phyloP scores from a whole-genome alignment of 2,113 vertebrate species.

The Sigmodon hispidus region DNA sequence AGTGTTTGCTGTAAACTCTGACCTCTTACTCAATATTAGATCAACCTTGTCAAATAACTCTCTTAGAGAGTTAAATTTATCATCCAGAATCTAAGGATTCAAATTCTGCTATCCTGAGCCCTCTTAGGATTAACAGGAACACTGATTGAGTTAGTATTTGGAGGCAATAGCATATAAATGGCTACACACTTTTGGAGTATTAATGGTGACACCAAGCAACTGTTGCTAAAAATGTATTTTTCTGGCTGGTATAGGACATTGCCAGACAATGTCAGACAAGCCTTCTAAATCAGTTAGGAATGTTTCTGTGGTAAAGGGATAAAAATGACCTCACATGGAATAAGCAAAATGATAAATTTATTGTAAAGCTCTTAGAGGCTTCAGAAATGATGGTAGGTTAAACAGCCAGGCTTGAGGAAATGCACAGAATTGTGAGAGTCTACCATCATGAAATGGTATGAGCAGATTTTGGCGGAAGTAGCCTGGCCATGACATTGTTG shows the following conservation, averaged over 20 bases:
- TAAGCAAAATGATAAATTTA: background rate
- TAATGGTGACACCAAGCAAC: background rate
- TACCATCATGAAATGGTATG: background rate
- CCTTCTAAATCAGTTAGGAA: background rate
- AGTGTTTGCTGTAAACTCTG: background rate
- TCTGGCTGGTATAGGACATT: background rate
- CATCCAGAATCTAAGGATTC: background rate
- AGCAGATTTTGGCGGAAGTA: background rate
- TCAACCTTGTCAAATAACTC: slow-evolving; percentile 1
- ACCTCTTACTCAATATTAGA: background rate
- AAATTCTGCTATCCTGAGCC: background rate
- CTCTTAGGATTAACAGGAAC: background rate
- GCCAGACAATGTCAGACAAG: background rate
- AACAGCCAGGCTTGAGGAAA: background rate
- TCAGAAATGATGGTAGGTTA: background rate
- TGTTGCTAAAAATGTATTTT: background rate
- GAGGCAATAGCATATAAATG: background rate
- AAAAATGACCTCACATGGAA: background rate
- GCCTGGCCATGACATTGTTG: background rate
- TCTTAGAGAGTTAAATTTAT: background rate
- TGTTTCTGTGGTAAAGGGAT: background rate
- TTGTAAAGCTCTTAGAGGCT: background rate
- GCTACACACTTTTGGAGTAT: background rate
- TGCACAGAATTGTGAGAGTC: background rate
- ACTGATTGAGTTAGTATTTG: background rate